A percentile compares a stretch with the other conserved stretches of the same genome.
Evolutionary conservation across 2,113 vertebrate genomes (phyloP).

Genomic region (Chaetops frenatus): DNA sequence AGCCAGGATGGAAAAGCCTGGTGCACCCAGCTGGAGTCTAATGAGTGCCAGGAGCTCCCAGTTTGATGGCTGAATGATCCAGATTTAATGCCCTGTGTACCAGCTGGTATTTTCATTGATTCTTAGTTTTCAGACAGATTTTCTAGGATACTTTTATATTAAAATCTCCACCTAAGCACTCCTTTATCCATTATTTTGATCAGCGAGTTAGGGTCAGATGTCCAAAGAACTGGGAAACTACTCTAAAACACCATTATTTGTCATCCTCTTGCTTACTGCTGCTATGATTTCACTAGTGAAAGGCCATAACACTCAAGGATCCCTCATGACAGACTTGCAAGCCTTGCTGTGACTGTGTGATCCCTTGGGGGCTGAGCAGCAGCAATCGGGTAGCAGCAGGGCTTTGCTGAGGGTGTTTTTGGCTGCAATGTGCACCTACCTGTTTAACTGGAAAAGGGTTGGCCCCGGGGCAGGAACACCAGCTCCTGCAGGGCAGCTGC

Average conservation of each 20-base stretch:
- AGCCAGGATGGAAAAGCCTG: background rate
- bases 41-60: background rate
- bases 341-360: background rate
- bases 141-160: background rate
- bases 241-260: background rate
- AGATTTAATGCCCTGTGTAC: background rate
- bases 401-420: background rate
- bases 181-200: background rate
- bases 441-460: background rate
- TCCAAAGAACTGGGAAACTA: background rate
- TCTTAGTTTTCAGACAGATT: background rate
- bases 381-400: background rate
- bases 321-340: background rate
- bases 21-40: background rate
- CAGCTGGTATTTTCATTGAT: background rate
- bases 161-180: background rate
- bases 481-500: fast-evolving
- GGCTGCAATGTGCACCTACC: background rate
- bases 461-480: fast-evolving
- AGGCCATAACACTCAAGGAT: background rate
- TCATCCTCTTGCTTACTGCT: background rate
- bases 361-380: background rate
- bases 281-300: background rate
- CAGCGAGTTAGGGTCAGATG: background rate
- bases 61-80: background rate